Base-by-base conservation (phyloP, 1,140 invertebrate genomes). In the Bombus terrestris region DNA sequence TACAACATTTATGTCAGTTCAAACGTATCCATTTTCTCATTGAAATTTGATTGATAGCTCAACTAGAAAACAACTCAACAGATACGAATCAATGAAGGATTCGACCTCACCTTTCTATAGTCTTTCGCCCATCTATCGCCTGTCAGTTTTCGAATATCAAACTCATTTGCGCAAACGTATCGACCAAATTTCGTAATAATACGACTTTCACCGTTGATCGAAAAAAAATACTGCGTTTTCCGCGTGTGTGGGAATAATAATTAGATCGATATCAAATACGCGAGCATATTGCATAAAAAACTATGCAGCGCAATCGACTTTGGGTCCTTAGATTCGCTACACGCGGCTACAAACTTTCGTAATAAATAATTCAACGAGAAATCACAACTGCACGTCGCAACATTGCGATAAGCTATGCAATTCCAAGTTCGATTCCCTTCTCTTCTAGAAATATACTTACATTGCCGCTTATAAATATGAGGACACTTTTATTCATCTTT, bases 341-440 rank as follows among this genome's bases (percentile, higher is more conserved):
- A 62, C 80, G 78, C 43, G 37, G 37, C 77, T 15, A 53, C 35
- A 32, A 64, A 79, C 43, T 71, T 66, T 75, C 59, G 39, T 12
- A 22, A 83, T 83, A 83, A 76, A 83, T 66, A 76, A 66, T 83
- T 83, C 81, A 83, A 68, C 43, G 18, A 68, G 73, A 68, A 68
- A 53, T 68, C 25, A 64, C 35, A 53, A 83, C 25, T 41, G 15
- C 9, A 37, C 25, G 66, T n/a, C 41, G 32, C 10, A 41, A 53
- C 13, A 28, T 15, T 15, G 35, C 37, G 76, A 76, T 59, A 59
- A 28, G 8, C 15, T 25, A n/a, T 39, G 25, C 57, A n/a, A 39
- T 77, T 77, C 5, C 75, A 39, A 32, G 35, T 62, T 77, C 53
- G 75, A 59, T 77, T 41, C 39, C 35, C 8, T 62, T 59, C n/a